Conservation (phyloP, 2,113 vertebrate genomes). For the Dinomys branickii region DNA sequence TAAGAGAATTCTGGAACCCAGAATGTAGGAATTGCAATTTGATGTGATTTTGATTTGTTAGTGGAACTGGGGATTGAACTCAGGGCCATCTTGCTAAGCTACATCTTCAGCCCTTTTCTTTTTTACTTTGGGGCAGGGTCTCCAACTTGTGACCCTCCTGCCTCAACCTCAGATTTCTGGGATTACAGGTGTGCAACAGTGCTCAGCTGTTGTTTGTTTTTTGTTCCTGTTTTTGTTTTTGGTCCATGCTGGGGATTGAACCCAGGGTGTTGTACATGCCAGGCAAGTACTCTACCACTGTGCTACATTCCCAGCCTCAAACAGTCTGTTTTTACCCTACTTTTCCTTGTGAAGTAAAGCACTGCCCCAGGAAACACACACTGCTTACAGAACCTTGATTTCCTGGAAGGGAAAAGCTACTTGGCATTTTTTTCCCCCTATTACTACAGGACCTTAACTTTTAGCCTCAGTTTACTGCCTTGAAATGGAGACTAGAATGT, state of each 20-base stretch:
- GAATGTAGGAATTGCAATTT: neutral
- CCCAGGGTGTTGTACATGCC: neutral
- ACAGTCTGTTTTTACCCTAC: neutral
- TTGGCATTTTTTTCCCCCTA: neutral
- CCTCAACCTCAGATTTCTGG: neutral
- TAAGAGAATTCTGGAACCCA: neutral
- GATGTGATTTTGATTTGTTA: neutral
- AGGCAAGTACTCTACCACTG: neutral
- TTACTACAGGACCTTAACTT: neutral
- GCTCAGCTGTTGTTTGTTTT: neutral
- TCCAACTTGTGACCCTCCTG: neutral
- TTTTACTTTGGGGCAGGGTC: neutral
- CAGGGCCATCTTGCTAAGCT: neutral
- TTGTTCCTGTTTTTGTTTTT: neutral
- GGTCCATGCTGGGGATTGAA: neutral
- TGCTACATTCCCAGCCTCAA: neutral
- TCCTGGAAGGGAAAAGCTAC: neutral
- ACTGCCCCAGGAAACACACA: neutral
- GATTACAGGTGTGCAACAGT: neutral
- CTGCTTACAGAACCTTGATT: neutral
- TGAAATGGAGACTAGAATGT: neutral
- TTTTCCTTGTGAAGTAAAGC: constrained; percentile 18
- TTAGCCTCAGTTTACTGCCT: neutral
- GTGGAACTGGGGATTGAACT: neutral
- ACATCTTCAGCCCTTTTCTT: neutral